Evolutionary conservation across 35 echinoderm and acorn worm species (phyloP), one percentile per base, ranked within the genome.

Genomic region (Apostichopus californicus): DNA sequence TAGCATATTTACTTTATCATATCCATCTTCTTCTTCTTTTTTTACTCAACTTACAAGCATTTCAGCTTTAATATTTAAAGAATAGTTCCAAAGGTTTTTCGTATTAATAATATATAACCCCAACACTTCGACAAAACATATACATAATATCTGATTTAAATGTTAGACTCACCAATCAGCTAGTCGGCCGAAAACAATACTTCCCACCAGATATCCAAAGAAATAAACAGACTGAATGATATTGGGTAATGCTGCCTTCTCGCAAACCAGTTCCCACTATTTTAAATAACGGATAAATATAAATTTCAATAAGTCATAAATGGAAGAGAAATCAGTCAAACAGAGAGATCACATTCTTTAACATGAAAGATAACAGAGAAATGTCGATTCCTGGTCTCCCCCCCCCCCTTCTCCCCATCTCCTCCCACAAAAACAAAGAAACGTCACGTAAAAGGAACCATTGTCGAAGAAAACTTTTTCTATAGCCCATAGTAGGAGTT

Each of bases 181-280:
- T 5, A 84, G 5, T 84, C 81, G 56, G 12, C 81, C 81, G 57
- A 84, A 84, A 5, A 18, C 14, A 15, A 84, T 21, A 58, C 81
- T 84, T 6, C 81, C 81, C 8, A 84, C 6, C 5, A 84, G 15
- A 84, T 84, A 84, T 4, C 81, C 81, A 58, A 6, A 14, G 18
- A 84, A 84, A 46, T 7, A 84, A 0, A 84, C 55, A 20, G 81
- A 55, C 57, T 84, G 81, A 24, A 13, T 57, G 6, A 58, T 22
- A 57, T 84, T 58, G 7, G 81, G 18, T 21, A 84, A 20, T 52
- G 81, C 81, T 1, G 81, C 56, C 6, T 84, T 84, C 8, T 10
- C 81, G 23, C 81, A 84, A 21, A 84, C 81, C 57, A 84, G 18
- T 9, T 59, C 81, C 81, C 81, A 84, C 81, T 84, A 11, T 84